Evolutionary conservation across 2,113 vertebrate species (phyloP).

Genomic region (Pachycephala philippinensis): DNA sequence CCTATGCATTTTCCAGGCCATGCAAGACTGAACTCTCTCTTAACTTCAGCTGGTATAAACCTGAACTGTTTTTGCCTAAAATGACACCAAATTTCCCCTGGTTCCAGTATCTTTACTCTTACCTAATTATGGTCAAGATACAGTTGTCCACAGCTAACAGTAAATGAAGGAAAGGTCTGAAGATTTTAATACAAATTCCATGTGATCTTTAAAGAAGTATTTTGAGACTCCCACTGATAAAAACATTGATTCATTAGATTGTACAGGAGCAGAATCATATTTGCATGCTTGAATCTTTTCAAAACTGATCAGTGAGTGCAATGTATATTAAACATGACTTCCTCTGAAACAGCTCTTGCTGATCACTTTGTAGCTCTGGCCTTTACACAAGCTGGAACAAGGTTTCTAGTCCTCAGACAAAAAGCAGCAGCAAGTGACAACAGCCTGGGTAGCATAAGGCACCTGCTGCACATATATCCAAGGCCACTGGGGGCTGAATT

Average conservation of each 20-base stretch:
- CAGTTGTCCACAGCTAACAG: not conserved
- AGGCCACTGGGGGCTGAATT: not conserved
- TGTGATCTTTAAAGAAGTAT: not conserved
- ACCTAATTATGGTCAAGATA: not conserved
- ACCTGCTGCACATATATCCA: not conserved
- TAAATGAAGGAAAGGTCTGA: not conserved
- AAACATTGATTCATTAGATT: not conserved
- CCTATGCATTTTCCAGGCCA: not conserved
- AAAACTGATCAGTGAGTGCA: not conserved
- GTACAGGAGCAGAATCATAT: not conserved
- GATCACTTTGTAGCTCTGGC: not conserved
- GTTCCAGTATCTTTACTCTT: not conserved
- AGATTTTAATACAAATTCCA: not conserved
- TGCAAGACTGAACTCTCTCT: not conserved
- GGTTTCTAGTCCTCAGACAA: not conserved
- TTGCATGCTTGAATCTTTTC: not conserved
- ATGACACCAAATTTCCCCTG: not conserved
- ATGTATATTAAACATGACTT: fast-evolving
- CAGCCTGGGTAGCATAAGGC: not conserved
- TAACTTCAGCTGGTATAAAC: not conserved
- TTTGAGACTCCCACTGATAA: not conserved
- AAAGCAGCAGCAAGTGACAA: not conserved
- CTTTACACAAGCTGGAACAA: not conserved
- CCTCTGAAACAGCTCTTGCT: not conserved
- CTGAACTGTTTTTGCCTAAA: not conserved